Percentiles rank a stretch among this genome's conserved stretches.
Conservation (phyloP, 2,888 invertebrate genomes). For the Teleiodes luculella region DNA sequence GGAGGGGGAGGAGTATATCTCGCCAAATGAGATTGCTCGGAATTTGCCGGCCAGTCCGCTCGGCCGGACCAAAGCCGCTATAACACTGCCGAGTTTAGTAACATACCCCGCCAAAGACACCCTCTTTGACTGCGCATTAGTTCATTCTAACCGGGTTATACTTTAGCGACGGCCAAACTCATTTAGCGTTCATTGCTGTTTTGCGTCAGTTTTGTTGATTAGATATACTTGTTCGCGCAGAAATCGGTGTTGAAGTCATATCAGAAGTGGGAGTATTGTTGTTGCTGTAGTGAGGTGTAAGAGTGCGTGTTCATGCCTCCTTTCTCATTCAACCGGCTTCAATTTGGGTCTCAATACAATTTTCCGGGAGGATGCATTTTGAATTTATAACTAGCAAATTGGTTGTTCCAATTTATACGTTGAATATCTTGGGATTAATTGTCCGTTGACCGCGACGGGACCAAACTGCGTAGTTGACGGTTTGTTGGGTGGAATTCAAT, state of each 20-base stretch:
- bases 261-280: neutral
- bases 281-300: neutral
- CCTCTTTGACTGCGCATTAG: slow-evolving; percentile 5
- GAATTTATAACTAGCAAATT: slow-evolving; percentile 78
- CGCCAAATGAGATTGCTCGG: slow-evolving; percentile 41
- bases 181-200: neutral
- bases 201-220: neutral
- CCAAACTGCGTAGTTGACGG: slow-evolving; percentile 24
- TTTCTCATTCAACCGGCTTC: slow-evolving; percentile 34
- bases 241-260: neutral
- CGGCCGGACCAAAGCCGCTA: slow-evolving; percentile 51
- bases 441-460: slow-evolving; percentile 50
- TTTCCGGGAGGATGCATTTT: slow-evolving; percentile 73
- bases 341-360: slow-evolving; percentile 69
- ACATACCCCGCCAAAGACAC: slow-evolving; percentile 21
- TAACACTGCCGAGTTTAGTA: slow-evolving; percentile 49
- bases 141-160: neutral
- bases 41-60: slow-evolving; percentile 32
- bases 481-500: slow-evolving; percentile 18
- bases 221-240: neutral
- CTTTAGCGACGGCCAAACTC: neutral
- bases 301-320: neutral
- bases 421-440: slow-evolving; percentile 74
- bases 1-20: slow-evolving; percentile 27
- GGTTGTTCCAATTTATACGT: slow-evolving; percentile 70